Percentiles rank a stretch among this genome's conserved stretches.
These are phyloP conservation scores for Sebastes trivittatus DNA, from an alignment of 2,797 vertebrate species.

Conservation along the genomic window DNA sequence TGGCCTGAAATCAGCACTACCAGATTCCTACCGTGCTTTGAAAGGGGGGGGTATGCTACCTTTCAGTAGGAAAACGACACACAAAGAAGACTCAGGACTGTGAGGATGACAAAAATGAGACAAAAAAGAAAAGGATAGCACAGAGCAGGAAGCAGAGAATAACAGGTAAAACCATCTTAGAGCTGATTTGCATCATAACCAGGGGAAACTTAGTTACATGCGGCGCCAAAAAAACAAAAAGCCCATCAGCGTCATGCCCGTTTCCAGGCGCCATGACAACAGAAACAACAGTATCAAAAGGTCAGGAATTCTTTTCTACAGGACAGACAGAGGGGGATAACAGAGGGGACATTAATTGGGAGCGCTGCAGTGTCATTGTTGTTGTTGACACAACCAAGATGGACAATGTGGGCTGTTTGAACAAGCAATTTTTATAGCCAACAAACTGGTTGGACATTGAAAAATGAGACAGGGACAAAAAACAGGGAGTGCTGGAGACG, in stretches of 20 bases:
- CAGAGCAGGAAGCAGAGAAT: background rate
- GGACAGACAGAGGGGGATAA: constrained; percentile 32
- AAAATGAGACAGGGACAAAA: background rate
- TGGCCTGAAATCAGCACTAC: constrained; percentile 24
- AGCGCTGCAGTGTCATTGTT: background rate
- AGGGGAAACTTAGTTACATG: background rate
- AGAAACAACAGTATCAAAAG: constrained; percentile 66
- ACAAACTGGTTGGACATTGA: background rate
- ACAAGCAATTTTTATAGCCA: constrained; percentile 4
- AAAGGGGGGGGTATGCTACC: constrained; percentile 5
- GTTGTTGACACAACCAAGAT: constrained; percentile 46
- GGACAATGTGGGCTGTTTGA: constrained; percentile 22
- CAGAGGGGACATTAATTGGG: constrained; percentile 30
- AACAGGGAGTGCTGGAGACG: background rate
- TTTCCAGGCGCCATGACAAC: constrained; percentile 47
- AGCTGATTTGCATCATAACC: background rate
- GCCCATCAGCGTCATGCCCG: background rate
- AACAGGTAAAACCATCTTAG: background rate
- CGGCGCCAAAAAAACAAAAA: background rate
- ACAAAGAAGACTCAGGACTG: background rate
- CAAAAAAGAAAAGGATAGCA: background rate
- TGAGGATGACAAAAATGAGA: background rate
- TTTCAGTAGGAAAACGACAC: constrained; percentile 2
- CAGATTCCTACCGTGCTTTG: constrained; percentile 64
- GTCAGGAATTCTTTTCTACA: constrained; percentile 69